Base-by-base conservation (phyloP, 1,140 invertebrate species). In the Drosophila funebris region DNA sequence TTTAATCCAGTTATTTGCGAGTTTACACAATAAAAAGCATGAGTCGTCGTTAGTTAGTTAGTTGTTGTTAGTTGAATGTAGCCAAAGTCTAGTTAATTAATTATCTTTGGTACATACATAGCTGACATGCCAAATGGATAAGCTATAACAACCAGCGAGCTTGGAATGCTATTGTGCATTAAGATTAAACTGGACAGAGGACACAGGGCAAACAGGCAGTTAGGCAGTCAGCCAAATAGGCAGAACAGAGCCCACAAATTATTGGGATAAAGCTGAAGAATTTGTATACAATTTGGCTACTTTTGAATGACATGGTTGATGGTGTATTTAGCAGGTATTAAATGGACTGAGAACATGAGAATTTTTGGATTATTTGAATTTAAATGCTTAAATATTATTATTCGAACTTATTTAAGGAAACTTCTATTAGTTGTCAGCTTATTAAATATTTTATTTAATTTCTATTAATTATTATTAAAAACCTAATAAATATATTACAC, bases 1-100 rank as follows among this genome's bases (percentile, higher is more conserved):
- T 87, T 88, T 87, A 87, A 87, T 87, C 83, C 83, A 85, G 82
- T 85, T 85, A 85, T 87, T 81, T 85, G 81, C 78, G 77, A 85
- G 81, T 85, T 85, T 87, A 85, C 78, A 87, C 81, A 87, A 87
- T 82, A 87, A 85, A 84, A 82, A 77, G 78, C 82, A 50, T 78
- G 57, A 76, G 69, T 72, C 53, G 73, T 68, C 64, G 48, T 68
- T 68, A 60, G 63, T 54, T 61, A 53, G 70, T 72, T 52, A 54
- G 72, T 57, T 76, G n/a, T n/a, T 22, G 57, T 33, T 33, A 48
- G 61, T 27, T 56, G 73, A 68, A 85, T 64, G 81, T 67, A 62
- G 69, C 73, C 74, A 85, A 87, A 87, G 78, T 78, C 78, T 85
- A 69, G 70, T 87, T 85, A 85, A 85, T 85, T 85, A 85, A 85